phyloP scores from a whole-genome alignment of 1,140 invertebrate species.

The Microvelia longipes region DNA sequence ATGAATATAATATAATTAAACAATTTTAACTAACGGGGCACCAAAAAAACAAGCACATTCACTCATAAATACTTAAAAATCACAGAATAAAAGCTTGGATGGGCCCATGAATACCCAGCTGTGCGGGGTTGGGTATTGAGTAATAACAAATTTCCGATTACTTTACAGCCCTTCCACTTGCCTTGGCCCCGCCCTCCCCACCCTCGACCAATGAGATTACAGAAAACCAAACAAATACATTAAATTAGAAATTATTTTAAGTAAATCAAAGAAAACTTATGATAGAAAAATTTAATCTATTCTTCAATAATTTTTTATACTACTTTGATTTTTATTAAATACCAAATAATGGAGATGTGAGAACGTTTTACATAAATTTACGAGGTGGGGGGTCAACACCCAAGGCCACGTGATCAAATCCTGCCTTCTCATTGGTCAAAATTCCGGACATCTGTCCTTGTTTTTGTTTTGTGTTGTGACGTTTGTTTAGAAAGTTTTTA shows the following conservation, averaged over 20 bases:
- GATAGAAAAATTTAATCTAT: too few species aligned
- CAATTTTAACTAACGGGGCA: background rate
- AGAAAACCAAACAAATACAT: background rate
- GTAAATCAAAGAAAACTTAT: too few species aligned
- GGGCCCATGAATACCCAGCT: conserved; percentile 1
- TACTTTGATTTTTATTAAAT: too few species aligned
- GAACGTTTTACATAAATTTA: too few species aligned
- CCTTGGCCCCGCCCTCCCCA: background rate
- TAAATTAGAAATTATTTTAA: background rate
- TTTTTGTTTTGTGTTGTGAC: background rate
- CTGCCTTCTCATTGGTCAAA: background rate
- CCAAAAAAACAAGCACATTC: background rate
- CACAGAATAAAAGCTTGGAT: background rate
- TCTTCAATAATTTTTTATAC: too few species aligned
- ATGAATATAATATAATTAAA: background rate
- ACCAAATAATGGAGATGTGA: too few species aligned
- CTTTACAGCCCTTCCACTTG: background rate
- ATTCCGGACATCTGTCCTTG: background rate
- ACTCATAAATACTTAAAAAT: background rate
- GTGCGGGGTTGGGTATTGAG: conserved; percentile 3
- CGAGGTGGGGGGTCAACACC: background rate
- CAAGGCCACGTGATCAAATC: conserved; percentile 5
- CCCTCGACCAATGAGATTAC: background rate
- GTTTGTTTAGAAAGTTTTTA: background rate
- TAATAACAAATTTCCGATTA: conserved; percentile 5